Evolutionary conservation across 2,113 vertebrate species (phyloP), one percentile per base, ranked within the genome.

Genomic region (Addax nasomaculatus): DNA sequence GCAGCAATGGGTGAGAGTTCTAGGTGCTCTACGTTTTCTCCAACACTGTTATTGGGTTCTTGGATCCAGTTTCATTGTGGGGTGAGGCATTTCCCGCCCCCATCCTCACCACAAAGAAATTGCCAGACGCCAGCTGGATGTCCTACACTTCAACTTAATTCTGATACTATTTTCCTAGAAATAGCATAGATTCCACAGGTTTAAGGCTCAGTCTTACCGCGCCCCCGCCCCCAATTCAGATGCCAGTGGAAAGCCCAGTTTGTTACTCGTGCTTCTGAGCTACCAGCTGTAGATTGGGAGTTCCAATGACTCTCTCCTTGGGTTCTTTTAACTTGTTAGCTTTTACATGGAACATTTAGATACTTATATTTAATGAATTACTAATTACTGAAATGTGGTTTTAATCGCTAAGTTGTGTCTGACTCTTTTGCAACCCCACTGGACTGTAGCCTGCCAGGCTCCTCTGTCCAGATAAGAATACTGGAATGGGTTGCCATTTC

Each of bases 221-320:
- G 1, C 43, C 33, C 33, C 7, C 0, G 0, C n/a, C 51, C 33
- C 21, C 7, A 15, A 7, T 62, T 64, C 29, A 64, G 29, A 47
- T n/a, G 58, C 43, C 58, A 64, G 13, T 15, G 7, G 19, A 5
- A 86, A 86, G 43, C 85, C 17, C 30, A n/a, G 4, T 30, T n/a
- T 62, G 39, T 60, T 29, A 13, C 10, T 49, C n/a, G 39, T 60
- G 39, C 39, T 60, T 33, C 39, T 85, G 39, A 60, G 36, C 39
- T 30, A 60, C 39, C 27, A 60, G 16, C 27, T 60, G 7, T 85
- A 21, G 83, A 45, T 33, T 30, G 39, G 27, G 10, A 3, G 6
- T 58, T 85, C 39, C 57, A 53, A 7, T 12, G n/a, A 19, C 33
- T 36, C 15, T 57, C 43, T 80, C 23, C 23, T 3, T 80, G 43